phyloP scores from a whole-genome alignment of 2,888 invertebrate genomes.

The Eretmocerus hayati region DNA sequence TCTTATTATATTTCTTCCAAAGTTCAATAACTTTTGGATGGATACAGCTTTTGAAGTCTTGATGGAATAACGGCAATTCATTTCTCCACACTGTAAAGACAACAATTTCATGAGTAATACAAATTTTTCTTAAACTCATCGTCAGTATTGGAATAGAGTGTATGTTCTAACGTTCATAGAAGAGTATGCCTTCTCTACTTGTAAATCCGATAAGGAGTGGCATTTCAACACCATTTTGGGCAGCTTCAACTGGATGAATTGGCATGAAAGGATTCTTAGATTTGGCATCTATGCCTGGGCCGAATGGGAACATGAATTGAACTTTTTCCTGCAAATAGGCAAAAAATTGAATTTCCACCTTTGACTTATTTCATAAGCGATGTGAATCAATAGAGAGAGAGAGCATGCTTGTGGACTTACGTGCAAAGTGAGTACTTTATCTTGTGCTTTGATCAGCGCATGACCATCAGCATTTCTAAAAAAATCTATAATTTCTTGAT shows the following conservation, averaged over 20 bases:
- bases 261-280: conserved; percentile 30
- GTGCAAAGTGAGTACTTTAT: conserved; percentile 9
- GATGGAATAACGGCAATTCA: neutral
- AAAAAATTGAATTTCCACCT: too few relatives aligned
- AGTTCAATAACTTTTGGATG: neutral
- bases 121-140: neutral
- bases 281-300: conserved; percentile 26
- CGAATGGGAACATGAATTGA: conserved; percentile 15
- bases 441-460: conserved; percentile 24
- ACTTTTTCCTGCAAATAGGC: neutral
- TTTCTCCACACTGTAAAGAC: neutral
- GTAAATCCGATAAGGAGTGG: conserved; percentile 33
- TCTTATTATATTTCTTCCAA: conserved; percentile 13
- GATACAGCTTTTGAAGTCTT: neutral
- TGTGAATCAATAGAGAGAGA: too few relatives aligned
- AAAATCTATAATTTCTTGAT: conserved; percentile 30
- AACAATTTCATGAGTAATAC: neutral
- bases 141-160: too few relatives aligned
- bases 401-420: conserved; percentile 19
- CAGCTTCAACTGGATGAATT: conserved; percentile 13
- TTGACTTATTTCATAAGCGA: too few relatives aligned
- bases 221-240: conserved; percentile 26
- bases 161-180: neutral
- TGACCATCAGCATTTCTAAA: conserved; percentile 28
- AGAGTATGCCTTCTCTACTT: conserved; percentile 15